A percentile compares a stretch with the other conserved stretches of the same genome.
These are phyloP conservation scores for Scopus umbretta DNA, from an alignment of 2,113 vertebrate genomes.

Conservation along the genomic window DNA sequence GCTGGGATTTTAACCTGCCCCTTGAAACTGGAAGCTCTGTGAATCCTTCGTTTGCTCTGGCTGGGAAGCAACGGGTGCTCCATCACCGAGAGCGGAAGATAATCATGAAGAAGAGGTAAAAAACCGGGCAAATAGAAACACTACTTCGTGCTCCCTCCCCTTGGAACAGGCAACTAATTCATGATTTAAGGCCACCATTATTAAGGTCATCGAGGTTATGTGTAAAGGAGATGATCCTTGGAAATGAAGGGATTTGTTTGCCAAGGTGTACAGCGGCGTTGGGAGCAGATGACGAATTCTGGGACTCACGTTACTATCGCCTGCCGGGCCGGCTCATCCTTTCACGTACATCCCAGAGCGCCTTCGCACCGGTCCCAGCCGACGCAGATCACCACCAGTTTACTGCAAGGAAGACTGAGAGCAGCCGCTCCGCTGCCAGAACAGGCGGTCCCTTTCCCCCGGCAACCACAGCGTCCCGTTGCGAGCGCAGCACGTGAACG, in stretches of 20 bases:
- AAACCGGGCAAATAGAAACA: neutral
- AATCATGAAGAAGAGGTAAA: neutral
- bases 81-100: neutral
- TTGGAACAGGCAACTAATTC: neutral
- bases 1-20: neutral
- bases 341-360: neutral
- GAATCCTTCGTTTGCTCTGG: neutral
- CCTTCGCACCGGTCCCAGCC: neutral
- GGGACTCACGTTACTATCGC: neutral
- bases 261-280: neutral
- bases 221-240: fast-evolving
- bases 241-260: neutral
- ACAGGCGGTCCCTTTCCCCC: neutral
- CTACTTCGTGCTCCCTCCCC: neutral
- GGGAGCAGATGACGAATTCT: neutral
- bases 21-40: neutral
- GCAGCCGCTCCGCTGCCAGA: neutral
- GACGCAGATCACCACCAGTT: neutral
- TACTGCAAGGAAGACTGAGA: fast-evolving
- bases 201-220: neutral
- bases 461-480: neutral
- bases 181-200: neutral
- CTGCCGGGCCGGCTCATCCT: neutral
- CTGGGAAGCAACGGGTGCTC: neutral
- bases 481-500: neutral